Evolutionary conservation across 2,888 invertebrate genomes (phyloP).

Genomic region (Laothoe populi): DNA sequence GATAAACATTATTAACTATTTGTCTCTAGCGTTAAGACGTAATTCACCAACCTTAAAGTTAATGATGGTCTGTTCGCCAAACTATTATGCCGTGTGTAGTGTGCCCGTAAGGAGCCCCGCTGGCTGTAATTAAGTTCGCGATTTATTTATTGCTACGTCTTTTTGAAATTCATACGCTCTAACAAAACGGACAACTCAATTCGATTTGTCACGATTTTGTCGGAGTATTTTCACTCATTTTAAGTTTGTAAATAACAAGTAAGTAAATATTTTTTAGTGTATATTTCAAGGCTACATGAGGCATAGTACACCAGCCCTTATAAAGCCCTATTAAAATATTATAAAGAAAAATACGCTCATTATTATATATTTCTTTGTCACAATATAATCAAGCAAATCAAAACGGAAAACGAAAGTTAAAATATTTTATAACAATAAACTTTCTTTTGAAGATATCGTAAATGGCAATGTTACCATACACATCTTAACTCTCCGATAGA

Average conservation of each 20-base stretch:
- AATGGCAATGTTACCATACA: too few relatives aligned
- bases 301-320: too few relatives aligned
- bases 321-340: too few relatives aligned
- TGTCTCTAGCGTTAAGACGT: conserved; percentile 12
- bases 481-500: too few relatives aligned
- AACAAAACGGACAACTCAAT: not conserved
- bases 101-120: conserved; percentile 6
- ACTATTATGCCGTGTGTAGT: conserved; percentile 4
- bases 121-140: conserved; percentile 13
- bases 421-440: too few relatives aligned
- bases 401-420: too few relatives aligned
- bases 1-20: conserved; percentile 15
- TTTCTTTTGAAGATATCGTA: too few relatives aligned
- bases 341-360: too few relatives aligned
- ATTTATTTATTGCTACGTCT: conserved; percentile 16
- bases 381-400: too few relatives aligned
- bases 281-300: too few relatives aligned
- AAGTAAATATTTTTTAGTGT: too few relatives aligned
- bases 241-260: not conserved
- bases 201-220: not conserved
- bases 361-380: too few relatives aligned
- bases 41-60: conserved; percentile 8
- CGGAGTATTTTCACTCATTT: not conserved
- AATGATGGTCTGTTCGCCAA: not conserved
- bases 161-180: not conserved